Conservation (phyloP, 2,113 vertebrate species). For the Alligator sinensis region DNA sequence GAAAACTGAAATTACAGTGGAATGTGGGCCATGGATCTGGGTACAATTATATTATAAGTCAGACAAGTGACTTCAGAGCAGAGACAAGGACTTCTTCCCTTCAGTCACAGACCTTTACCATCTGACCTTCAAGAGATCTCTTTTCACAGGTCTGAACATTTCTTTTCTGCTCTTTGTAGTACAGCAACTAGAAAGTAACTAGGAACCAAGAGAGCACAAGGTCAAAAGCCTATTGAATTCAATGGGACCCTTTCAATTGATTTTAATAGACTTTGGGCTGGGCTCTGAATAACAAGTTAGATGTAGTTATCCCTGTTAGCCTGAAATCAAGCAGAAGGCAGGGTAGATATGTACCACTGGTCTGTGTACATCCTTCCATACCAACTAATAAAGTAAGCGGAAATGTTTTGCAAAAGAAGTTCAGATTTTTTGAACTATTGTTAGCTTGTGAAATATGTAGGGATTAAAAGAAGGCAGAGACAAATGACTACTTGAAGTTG, state of each 20-base stretch:
- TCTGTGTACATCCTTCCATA: no score
- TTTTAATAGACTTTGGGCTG: background rate
- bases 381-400: no score
- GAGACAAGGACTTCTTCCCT: background rate
- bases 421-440: no score
- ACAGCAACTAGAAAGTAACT: background rate
- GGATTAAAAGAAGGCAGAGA: no score
- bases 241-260: background rate
- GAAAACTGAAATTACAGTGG: background rate
- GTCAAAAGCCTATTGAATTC: background rate
- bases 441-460: no score
- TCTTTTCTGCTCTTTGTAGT: background rate
- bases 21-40: background rate
- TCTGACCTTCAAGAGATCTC: background rate
- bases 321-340: background rate
- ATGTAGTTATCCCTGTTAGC: background rate
- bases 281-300: background rate
- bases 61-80: background rate
- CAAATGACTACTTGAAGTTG: no score
- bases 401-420: no score
- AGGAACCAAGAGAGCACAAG: background rate
- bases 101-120: background rate
- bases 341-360: no score
- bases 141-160: background rate
- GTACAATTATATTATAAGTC: background rate